Percentiles rank a stretch among this genome's conserved stretches.
phyloP scores from a whole-genome alignment of 2,797 vertebrate genomes.

The Sarcoramphus papa region DNA sequence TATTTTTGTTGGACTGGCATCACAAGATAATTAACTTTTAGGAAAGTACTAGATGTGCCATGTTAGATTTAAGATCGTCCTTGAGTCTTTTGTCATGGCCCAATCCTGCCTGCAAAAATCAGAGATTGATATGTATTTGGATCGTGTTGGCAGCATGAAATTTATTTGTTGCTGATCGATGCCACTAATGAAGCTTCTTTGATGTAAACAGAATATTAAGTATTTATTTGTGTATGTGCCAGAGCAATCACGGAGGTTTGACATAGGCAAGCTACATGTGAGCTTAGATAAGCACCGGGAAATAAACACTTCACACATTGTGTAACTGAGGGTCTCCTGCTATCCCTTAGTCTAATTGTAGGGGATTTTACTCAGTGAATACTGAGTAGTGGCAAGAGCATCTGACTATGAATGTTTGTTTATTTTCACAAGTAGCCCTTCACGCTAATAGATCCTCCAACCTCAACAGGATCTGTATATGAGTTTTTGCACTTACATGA shows the following conservation, averaged over 20 bases:
- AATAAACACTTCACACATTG: not conserved
- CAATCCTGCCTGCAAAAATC: not conserved
- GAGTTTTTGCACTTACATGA: not conserved
- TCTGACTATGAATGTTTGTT: not conserved
- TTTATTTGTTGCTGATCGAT: not conserved
- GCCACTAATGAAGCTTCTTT: slow-evolving; percentile 21
- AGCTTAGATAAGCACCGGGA: not conserved
- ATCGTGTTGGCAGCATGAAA: not conserved
- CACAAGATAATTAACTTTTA: not conserved
- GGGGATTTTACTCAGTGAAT: not conserved
- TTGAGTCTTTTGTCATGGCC: not conserved
- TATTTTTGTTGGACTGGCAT: not conserved
- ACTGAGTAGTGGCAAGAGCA: not conserved
- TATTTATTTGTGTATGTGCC: slow-evolving; percentile 18
- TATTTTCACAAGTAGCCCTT: not conserved
- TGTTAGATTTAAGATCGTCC: not conserved
- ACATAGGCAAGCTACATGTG: not conserved
- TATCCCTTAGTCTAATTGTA: not conserved
- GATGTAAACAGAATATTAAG: slow-evolving; percentile 34
- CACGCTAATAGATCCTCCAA: not conserved
- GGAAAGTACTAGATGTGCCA: not conserved
- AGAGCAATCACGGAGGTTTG: not conserved
- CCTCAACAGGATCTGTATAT: not conserved
- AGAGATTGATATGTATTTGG: not conserved
- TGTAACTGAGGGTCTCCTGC: not conserved